These are phyloP conservation scores for Amphilophus citrinellus DNA, from an alignment of 2,113 vertebrate genomes.

Conservation along the genomic window DNA sequence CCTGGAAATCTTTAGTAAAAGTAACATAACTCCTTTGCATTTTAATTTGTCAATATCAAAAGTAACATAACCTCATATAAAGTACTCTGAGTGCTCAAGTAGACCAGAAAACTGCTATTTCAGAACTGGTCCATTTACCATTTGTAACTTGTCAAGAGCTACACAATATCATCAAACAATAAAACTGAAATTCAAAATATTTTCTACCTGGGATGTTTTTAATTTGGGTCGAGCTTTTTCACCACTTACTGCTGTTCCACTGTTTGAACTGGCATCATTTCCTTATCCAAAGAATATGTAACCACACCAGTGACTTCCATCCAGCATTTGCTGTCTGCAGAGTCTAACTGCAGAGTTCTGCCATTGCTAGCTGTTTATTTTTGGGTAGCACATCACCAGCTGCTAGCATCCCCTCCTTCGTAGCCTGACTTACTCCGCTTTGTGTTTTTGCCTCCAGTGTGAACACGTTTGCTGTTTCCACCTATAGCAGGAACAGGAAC, in stretches of 20 bases:
- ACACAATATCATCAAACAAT: background rate
- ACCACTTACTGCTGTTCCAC: background rate
- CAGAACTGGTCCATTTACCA: too few relatives aligned
- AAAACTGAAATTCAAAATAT: background rate
- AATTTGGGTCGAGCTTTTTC: background rate
- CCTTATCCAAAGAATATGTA: too few relatives aligned
- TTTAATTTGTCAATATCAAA: background rate
- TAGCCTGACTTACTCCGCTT: too few relatives aligned
- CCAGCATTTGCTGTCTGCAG: background rate
- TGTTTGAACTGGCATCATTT: too few relatives aligned
- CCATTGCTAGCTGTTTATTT: too few relatives aligned
- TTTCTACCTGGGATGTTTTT: background rate
- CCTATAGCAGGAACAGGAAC: background rate
- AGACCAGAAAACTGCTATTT: too few relatives aligned
- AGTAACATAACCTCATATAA: background rate
- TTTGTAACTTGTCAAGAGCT: background rate
- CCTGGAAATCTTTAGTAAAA: background rate
- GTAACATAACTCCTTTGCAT: background rate
- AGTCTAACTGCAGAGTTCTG: background rate
- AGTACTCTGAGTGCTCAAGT: too few relatives aligned
- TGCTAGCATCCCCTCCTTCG: too few relatives aligned
- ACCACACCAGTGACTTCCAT: background rate
- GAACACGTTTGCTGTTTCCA: background rate
- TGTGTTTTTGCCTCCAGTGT: too few relatives aligned
- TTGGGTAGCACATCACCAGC: too few relatives aligned